Conservation (phyloP, 2,888 invertebrate species). For the Drosophila mettleri region DNA sequence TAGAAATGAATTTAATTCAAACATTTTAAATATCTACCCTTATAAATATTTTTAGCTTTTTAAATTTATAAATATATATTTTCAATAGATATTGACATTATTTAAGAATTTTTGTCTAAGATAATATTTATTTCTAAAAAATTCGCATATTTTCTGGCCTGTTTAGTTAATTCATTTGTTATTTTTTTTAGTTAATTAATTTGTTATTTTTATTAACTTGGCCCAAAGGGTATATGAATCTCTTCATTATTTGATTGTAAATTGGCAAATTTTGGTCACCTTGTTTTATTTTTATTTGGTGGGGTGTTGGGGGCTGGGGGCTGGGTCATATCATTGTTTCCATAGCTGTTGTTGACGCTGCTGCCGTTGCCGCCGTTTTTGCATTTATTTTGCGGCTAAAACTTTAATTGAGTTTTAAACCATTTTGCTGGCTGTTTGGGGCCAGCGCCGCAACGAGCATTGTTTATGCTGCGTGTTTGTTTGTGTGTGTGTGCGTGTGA, state of each 20-base stretch:
- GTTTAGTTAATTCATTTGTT: background rate
- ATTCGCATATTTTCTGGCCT: background rate
- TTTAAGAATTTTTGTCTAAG: too few relatives aligned
- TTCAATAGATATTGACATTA: too few relatives aligned
- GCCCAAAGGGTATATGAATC: background rate
- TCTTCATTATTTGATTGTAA: constrained; percentile 6
- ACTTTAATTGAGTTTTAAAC: constrained; percentile 81
- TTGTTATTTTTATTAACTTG: too few relatives aligned
- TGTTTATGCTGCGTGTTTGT: constrained; percentile 42
- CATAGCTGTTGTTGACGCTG: constrained; percentile 57
- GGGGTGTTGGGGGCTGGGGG: background rate
- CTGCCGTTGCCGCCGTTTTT: constrained; percentile 57
- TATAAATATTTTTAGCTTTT: too few relatives aligned
- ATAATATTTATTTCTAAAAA: background rate
- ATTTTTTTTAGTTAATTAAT: background rate
- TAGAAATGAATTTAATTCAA: too few relatives aligned
- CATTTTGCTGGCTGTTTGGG: constrained; percentile 64
- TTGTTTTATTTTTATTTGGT: constrained; percentile 5
- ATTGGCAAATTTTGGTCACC: constrained; percentile 7
- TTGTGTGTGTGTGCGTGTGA: constrained; percentile 11
- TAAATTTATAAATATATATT: too few relatives aligned
- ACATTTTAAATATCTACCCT: too few relatives aligned
- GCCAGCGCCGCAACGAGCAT: constrained; percentile 41
- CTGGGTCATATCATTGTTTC: constrained; percentile 45
- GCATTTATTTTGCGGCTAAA: constrained; percentile 81